Evolutionary conservation across 2,888 invertebrate genomes (phyloP).

Genomic region (Drosophila recens): DNA sequence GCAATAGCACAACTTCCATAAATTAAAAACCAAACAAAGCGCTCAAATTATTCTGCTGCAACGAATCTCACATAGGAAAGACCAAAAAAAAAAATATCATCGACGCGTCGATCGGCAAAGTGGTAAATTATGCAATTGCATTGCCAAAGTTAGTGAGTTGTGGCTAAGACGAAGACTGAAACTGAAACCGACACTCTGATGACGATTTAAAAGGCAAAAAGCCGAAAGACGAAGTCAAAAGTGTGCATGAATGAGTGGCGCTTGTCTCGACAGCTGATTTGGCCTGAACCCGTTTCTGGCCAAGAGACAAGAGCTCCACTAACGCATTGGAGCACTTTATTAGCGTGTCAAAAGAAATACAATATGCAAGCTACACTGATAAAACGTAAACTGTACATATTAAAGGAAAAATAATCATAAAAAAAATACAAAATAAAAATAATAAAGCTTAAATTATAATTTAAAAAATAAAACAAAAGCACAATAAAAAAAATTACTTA

Average conservation of each 20-base stretch:
- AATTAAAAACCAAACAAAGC: slow-evolving; percentile 64
- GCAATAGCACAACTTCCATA: slow-evolving; percentile 44
- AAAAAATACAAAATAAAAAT: background rate
- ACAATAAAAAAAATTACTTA: too few relatives aligned
- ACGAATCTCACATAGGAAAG: slow-evolving; percentile 54
- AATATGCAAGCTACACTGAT: slow-evolving; percentile 27
- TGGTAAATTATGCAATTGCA: slow-evolving; percentile 63
- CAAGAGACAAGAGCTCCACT: slow-evolving; percentile 11
- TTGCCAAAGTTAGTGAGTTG: slow-evolving; percentile 50
- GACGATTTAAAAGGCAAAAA: slow-evolving; percentile 26
- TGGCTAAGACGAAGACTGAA: background rate
- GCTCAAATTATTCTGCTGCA: slow-evolving; percentile 75
- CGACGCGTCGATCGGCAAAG: slow-evolving; percentile 26
- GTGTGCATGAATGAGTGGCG: slow-evolving; percentile 60
- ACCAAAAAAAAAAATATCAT: slow-evolving; percentile 21
- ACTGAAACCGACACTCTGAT: slow-evolving; percentile 20
- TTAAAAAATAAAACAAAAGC: too few relatives aligned
- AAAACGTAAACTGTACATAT: background rate
- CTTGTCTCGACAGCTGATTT: slow-evolving; percentile 68
- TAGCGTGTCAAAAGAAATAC: slow-evolving; percentile 16
- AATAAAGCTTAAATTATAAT: background rate
- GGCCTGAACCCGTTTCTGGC: slow-evolving; percentile 69
- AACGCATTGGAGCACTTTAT: slow-evolving; percentile 27
- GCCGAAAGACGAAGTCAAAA: slow-evolving; percentile 29
- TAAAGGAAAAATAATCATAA: too few relatives aligned